Conservation (phyloP, 1,140 invertebrate genomes). For the Agrilus planipennis region DNA sequence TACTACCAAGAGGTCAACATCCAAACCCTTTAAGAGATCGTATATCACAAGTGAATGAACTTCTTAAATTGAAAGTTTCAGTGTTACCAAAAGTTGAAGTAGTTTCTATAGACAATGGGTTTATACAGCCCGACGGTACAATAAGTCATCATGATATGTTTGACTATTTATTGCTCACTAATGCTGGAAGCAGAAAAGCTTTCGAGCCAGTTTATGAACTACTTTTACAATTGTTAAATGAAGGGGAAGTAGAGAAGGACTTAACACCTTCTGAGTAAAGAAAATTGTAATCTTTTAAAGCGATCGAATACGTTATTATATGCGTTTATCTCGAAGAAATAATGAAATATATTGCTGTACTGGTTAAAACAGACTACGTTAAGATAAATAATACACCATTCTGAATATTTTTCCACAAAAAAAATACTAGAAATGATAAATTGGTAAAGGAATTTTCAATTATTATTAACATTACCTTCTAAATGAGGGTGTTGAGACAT, state of each 20-base stretch:
- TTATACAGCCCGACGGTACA: slow-evolving; percentile 62
- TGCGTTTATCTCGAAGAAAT: too few relatives aligned
- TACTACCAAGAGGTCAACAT: slow-evolving; percentile 71
- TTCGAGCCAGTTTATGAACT: slow-evolving; percentile 72
- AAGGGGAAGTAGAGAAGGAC: slow-evolving; percentile 59
- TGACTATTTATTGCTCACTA: slow-evolving; percentile 78
- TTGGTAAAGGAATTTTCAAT: too few relatives aligned
- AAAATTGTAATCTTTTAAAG: too few relatives aligned
- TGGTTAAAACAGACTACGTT: too few relatives aligned
- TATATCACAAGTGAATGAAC: slow-evolving; percentile 58
- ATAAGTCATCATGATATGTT: slow-evolving; percentile 81
- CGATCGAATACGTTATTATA: too few relatives aligned
- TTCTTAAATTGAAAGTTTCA: slow-evolving; percentile 49
- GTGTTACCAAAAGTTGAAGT: slow-evolving; percentile 52
- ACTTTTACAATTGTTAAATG: slow-evolving; percentile 58
- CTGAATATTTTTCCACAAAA: too few relatives aligned
- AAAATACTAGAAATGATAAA: too few relatives aligned
- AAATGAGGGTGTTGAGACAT: neutral
- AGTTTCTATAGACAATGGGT: slow-evolving; percentile 59
- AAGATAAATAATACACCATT: too few relatives aligned
- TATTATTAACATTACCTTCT: neutral
- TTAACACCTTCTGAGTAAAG: slow-evolving; percentile 57
- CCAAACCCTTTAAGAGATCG: slow-evolving; percentile 68
- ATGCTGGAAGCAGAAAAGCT: slow-evolving; percentile 68
- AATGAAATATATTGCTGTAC: too few relatives aligned